A percentile compares a stretch with the other conserved stretches of the same genome.
Evolutionary conservation across 2,888 invertebrate species (phyloP).

Genomic region (Drosophila pseudotalamancana): DNA sequence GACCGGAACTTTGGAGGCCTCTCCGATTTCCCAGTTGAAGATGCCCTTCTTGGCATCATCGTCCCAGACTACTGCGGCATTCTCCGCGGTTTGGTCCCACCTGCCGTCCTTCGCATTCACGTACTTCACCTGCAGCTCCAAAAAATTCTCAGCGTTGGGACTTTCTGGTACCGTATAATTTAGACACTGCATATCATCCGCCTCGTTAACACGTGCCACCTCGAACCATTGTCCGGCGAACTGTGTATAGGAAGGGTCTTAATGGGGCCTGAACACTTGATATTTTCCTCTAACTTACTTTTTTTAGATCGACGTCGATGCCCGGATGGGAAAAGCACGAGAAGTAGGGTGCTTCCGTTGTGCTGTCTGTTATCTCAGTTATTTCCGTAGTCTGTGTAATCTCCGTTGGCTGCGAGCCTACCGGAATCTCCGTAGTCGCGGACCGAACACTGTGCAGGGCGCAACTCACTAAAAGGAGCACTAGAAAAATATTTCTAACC

Average conservation of each 20-base stretch:
- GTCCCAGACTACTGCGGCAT: slow-evolving; percentile 27
- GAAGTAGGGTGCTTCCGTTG: background rate
- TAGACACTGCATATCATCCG: slow-evolving; percentile 11
- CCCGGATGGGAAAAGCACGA: background rate
- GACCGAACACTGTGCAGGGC: slow-evolving; percentile 3
- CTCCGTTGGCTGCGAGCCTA: slow-evolving; percentile 6
- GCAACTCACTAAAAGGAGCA: slow-evolving; percentile 26
- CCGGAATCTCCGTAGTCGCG: background rate
- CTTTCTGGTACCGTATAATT: background rate
- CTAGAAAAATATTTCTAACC: slow-evolving; percentile 6
- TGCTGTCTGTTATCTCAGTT: background rate
- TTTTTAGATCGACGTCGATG: slow-evolving; percentile 6
- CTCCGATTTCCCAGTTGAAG: slow-evolving; percentile 8
- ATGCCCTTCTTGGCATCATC: slow-evolving; percentile 24
- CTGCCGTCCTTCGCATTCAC: slow-evolving; percentile 13
- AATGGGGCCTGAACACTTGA: background rate
- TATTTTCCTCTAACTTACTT: slow-evolving; percentile 19
- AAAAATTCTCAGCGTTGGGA: background rate
- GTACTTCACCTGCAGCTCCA: slow-evolving; percentile 15
- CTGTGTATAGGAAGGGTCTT: slow-evolving; percentile 2
- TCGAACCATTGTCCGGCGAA: slow-evolving; percentile 35
- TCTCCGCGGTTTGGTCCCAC: slow-evolving; percentile 26
- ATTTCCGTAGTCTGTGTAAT: background rate
- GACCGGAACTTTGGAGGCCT: rapidly evolving
- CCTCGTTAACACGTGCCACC: slow-evolving; percentile 1